These are phyloP conservation scores for Catocala nupta DNA, from an alignment of 2,888 invertebrate species.

Conservation along the genomic window DNA sequence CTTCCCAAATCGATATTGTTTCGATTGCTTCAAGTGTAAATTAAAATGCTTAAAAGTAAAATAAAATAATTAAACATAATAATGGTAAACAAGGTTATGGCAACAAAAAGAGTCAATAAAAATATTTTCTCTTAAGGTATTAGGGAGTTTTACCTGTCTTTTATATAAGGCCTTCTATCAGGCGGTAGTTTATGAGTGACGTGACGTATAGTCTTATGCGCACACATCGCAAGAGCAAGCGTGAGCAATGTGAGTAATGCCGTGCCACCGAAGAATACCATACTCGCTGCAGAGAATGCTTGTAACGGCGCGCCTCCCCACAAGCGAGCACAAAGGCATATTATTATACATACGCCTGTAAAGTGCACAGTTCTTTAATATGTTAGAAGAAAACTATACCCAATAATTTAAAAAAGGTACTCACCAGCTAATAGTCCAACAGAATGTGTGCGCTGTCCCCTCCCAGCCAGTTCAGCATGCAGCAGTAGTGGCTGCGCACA, in stretches of 20 bases:
- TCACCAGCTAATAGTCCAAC: slow-evolving; percentile 90
- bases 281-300: slow-evolving; percentile 86
- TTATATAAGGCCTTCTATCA: slow-evolving; percentile 86
- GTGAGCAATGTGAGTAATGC: slow-evolving; percentile 90
- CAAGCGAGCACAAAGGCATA: slow-evolving; percentile 89
- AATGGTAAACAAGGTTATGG: too few relatives aligned
- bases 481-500: slow-evolving; percentile 91
- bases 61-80: too few relatives aligned
- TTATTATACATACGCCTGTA: slow-evolving; percentile 89
- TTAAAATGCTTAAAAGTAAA: too few relatives aligned
- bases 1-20: too few relatives aligned
- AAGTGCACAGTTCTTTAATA: slow-evolving; percentile 1
- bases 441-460: slow-evolving; percentile 89
- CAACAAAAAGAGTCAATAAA: too few relatives aligned
- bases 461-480: slow-evolving; percentile 90
- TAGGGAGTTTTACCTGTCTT: slow-evolving; percentile 77
- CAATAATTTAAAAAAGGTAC: not conserved
- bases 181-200: slow-evolving; percentile 87
- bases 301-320: slow-evolving; percentile 89
- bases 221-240: slow-evolving; percentile 89
- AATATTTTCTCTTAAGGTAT: too few relatives aligned
- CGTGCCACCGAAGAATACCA: slow-evolving; percentile 90
- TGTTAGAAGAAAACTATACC: not conserved
- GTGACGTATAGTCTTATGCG: slow-evolving; percentile 88
- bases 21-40: too few relatives aligned